Base-by-base conservation (phyloP, 2,797 vertebrate genomes). In the Dallia pectoralis region DNA sequence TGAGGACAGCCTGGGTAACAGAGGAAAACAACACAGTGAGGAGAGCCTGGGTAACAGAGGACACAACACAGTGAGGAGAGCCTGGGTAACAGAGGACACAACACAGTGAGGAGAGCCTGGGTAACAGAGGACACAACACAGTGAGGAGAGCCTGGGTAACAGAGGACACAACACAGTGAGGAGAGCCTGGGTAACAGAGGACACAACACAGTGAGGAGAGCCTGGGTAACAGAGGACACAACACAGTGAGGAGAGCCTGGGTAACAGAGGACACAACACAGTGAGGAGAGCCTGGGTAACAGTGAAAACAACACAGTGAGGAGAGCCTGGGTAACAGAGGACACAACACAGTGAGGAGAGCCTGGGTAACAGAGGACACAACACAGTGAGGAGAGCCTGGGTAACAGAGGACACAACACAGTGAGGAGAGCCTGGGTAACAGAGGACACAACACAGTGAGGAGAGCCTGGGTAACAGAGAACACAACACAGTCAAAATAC, bases 111-210 rank as follows among this genome's bases (percentile, higher is more conserved):
- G 72, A 99, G 95, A 83, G 96, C 97, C 97, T 99, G 79, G 67
- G 79, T 88, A 48, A 27, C 44, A 72, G 97, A 99, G 0, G 97
- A 99, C 82, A 99, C 96, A n/a, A n/a, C 0, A 96, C 93, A 2
- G 97, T 99, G 81, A 99, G 92, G 72, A 99, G 95, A 83, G 96
- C 97, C 97, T 99, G 79, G 67, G 79, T 88, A 48, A 27, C 44
- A 72, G 97, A 99, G 0, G 97, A 99, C 82, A 99, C 96, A n/a
- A n/a, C 0, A 96, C 93, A 2, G 97, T 99, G 81, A 99, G 92
- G 72, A 99, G 95, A 83, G 96, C 97, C 97, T 99, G 79, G 67
- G 79, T 88, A 48, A 27, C 44, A 72, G 97, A 99, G 0, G 97
- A 99, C 82, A 99, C 96, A n/a, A n/a, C 0, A 96, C 93, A 2